phyloP scores from a whole-genome alignment of 2,888 invertebrate species.

The Orchestes rusci region DNA sequence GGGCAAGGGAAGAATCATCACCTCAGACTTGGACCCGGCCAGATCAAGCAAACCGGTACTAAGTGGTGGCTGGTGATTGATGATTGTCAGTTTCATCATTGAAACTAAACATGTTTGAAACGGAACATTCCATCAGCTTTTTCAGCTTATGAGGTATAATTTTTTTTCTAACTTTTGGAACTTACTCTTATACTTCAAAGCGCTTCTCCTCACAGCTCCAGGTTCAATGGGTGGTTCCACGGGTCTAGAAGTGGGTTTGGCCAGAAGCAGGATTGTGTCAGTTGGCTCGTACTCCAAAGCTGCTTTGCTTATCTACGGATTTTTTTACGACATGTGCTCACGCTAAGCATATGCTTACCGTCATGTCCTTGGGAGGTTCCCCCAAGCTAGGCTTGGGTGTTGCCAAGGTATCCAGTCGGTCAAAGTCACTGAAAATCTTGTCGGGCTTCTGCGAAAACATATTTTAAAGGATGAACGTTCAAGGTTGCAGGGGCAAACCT shows the following conservation, averaged over 20 bases:
- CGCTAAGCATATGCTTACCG: too few relatives aligned
- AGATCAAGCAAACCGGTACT: constrained; percentile 95
- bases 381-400: constrained; percentile 25
- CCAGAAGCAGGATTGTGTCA: constrained; percentile 26
- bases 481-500: constrained; percentile 7
- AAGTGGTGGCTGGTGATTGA: constrained; percentile 89
- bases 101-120: constrained; percentile 98
- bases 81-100: constrained; percentile 99
- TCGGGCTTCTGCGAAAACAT: constrained; percentile 22
- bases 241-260: constrained; percentile 26
- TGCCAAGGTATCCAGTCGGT: constrained; percentile 28
- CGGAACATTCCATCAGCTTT: constrained; percentile 99
- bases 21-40: constrained; percentile 66
- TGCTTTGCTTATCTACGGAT: too few relatives aligned
- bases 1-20: constrained; percentile 65
- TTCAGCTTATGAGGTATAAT: constrained; percentile 93
- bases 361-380: constrained; percentile 22
- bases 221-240: constrained; percentile 27
- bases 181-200: constrained; percentile 28
- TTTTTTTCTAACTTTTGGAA: background rate
- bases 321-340: too few relatives aligned
- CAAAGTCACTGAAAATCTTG: constrained; percentile 26
- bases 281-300: constrained; percentile 30
- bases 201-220: constrained; percentile 27
- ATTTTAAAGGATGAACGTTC: background rate